phyloP scores from a whole-genome alignment of 2,888 invertebrate genomes.

The Metacarcinus magister region DNA sequence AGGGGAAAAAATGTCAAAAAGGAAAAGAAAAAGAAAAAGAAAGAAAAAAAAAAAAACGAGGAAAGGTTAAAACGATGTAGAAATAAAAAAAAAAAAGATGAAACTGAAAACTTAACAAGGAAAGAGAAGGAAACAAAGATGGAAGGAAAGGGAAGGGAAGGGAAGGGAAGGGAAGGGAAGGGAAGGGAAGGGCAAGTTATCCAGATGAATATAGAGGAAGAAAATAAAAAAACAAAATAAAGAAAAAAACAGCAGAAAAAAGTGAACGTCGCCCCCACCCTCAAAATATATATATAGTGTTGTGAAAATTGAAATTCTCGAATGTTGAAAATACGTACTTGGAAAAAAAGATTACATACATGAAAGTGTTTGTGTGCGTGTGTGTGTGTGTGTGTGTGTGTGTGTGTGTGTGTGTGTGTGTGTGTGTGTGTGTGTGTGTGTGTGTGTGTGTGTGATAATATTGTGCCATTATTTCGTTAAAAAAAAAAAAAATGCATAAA shows the following conservation, averaged over 20 bases:
- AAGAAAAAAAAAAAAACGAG: no score
- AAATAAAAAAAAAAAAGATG: no score
- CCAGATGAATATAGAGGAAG: background rate
- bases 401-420: constrained; percentile 18
- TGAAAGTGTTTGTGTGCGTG: background rate
- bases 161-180: background rate
- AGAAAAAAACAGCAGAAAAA: background rate
- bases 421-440: constrained; percentile 22
- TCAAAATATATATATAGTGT: background rate
- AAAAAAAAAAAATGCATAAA: no score
- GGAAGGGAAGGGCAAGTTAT: background rate
- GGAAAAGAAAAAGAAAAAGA: no score
- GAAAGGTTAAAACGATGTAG: no score
- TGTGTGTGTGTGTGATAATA: constrained; percentile 3
- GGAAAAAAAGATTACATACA: background rate
- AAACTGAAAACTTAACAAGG: background rate
- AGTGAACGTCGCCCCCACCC: no score
- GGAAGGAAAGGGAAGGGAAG: background rate
- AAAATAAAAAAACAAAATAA: background rate
- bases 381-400: constrained; percentile 29
- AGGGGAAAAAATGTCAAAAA: no score
- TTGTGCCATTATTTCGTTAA: background rate
- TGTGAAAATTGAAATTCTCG: constrained; percentile 32
- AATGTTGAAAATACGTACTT: background rate
- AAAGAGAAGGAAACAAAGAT: background rate